Conservation (phyloP, 92 coral and sea anemone genomes). For the Anthopleura xanthogrammica region DNA sequence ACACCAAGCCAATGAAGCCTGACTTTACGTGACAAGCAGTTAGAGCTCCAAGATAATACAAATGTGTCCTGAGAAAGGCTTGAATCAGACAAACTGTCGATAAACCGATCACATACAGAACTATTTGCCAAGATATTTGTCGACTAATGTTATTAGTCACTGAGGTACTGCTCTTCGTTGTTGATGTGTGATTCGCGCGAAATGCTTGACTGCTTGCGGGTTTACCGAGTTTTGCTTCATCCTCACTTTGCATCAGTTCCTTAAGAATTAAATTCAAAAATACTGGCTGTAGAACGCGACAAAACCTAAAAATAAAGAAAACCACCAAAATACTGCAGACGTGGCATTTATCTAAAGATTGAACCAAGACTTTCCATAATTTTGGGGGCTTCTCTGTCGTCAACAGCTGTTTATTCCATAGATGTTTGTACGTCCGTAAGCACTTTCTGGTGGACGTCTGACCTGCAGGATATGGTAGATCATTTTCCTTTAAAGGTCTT, state of each 20-base stretch:
- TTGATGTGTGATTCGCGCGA: neutral
- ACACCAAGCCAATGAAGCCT: slow-evolving; percentile 2
- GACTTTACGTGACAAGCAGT: neutral
- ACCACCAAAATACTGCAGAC: neutral
- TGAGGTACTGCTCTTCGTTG: neutral
- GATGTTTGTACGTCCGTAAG: neutral
- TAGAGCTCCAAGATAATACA: neutral
- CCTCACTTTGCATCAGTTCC: neutral
- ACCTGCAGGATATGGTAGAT: neutral
- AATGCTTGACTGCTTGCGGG: neutral
- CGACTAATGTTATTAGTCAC: neutral
- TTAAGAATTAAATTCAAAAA: slow-evolving; percentile 3
- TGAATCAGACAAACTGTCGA: neutral
- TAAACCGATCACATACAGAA: neutral
- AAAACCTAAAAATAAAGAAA: neutral
- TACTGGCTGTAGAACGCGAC: neutral
- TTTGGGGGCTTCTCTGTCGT: neutral
- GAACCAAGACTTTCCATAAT: slow-evolving; percentile 9
- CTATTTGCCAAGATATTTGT: neutral
- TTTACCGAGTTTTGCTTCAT: neutral
- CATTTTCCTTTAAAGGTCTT: slow-evolving; percentile 13
- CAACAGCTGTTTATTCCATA: neutral
- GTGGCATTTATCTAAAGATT: neutral
- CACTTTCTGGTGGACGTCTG: neutral
- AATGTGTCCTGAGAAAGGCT: neutral